Percentiles rank a stretch among this genome's conserved stretches.
Evolutionary conservation across 2,113 vertebrate genomes (phyloP).

Genomic region (Beaufortia kweichowensis): DNA sequence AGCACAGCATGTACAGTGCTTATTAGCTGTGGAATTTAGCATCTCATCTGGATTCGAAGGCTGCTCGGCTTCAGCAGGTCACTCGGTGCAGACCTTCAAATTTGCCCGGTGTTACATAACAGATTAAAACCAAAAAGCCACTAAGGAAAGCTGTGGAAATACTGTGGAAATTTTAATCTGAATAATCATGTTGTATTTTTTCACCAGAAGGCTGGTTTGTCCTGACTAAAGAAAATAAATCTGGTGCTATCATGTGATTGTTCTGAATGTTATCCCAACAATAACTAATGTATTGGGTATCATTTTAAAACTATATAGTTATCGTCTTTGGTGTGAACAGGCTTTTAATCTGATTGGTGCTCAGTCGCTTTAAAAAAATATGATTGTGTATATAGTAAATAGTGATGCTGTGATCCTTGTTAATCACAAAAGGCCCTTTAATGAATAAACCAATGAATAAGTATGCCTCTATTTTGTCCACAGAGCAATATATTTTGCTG

Average conservation of each 20-base stretch:
- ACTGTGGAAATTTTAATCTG: conserved; percentile 47
- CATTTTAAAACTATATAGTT: too few relatives aligned
- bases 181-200: conserved; percentile 52
- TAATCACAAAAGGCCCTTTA: background rate
- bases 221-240: conserved; percentile 15
- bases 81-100: background rate
- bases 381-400: background rate
- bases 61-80: conserved; percentile 18
- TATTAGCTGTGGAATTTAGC: conserved; percentile 25
- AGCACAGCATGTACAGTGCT: background rate
- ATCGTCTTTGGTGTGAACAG: too few relatives aligned
- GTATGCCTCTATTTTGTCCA: background rate
- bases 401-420: background rate
- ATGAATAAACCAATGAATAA: background rate
- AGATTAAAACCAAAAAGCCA: conserved; percentile 3
- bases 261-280: too few relatives aligned
- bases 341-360: too few relatives aligned
- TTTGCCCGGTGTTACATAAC: conserved; percentile 21
- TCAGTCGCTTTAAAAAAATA: too few relatives aligned
- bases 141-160: conserved; percentile 46
- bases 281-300: too few relatives aligned
- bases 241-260: conserved; percentile 30
- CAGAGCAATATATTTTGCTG: conserved; percentile 98
- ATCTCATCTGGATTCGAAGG: conserved; percentile 13
- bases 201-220: background rate